Percentiles rank a stretch among this genome's conserved stretches.
Conservation (phyloP, 2,797 vertebrate species). For the Lepus oiostolus region DNA sequence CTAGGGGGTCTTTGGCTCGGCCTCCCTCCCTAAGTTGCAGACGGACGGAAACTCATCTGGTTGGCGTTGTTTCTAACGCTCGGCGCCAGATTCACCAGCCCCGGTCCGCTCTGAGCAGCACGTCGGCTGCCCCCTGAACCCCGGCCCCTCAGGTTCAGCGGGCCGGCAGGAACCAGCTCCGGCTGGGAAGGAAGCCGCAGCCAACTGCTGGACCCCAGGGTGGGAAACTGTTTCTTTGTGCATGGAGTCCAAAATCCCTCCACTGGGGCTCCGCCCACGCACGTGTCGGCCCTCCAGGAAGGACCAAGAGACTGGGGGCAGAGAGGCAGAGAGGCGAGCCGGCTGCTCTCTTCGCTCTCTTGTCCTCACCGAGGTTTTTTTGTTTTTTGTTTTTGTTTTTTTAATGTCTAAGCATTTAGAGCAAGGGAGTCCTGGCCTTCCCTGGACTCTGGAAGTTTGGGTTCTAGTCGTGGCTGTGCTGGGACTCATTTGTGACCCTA, state of each 20-base stretch:
- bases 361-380: background rate
- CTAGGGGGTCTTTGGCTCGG: background rate
- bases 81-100: background rate
- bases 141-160: background rate
- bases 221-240: background rate
- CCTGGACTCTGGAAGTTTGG: background rate
- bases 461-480: slow-evolving; percentile 28
- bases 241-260: background rate
- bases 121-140: background rate
- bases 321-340: background rate
- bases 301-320: background rate
- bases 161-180: background rate
- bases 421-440: background rate
- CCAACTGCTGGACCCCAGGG: background rate
- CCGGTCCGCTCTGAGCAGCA: background rate
- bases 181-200: background rate
- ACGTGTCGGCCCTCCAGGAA: background rate
- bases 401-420: background rate
- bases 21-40: background rate
- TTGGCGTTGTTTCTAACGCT: background rate
- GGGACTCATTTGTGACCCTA: background rate
- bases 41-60: background rate
- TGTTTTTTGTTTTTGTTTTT: no score
- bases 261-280: no score
- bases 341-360: background rate